Evolutionary conservation across 2,797 vertebrate genomes (phyloP).

Genomic region (Takifugu ocellatus): DNA sequence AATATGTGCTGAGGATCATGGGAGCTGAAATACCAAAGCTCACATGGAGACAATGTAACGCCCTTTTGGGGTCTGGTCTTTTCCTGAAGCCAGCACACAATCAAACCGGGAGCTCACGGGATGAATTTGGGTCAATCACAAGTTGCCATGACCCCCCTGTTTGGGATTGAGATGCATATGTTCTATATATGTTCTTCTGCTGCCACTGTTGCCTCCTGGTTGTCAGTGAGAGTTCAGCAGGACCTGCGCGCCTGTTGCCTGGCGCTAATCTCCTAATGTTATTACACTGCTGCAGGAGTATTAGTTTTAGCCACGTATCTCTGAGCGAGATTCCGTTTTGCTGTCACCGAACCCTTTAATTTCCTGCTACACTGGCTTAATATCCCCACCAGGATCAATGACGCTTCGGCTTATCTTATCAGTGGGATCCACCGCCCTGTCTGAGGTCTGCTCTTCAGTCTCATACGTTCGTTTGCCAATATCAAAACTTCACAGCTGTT

Average conservation of each 20-base stretch:
- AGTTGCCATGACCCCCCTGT: too few relatives aligned
- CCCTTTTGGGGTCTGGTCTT: conserved; percentile 19
- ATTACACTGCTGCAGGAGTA: conserved; percentile 3
- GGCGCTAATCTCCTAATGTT: conserved; percentile 26
- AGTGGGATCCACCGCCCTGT: conserved; percentile 36
- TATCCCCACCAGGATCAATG: conserved; percentile 60
- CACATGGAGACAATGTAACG: conserved; percentile 4
- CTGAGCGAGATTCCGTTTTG: conserved; percentile 27
- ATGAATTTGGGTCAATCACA: too few relatives aligned
- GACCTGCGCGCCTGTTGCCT: conserved; percentile 12
- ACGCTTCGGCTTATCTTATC: conserved; percentile 49
- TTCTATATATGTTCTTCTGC: too few relatives aligned
- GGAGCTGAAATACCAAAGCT: conserved; percentile 18
- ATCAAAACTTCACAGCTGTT: too few relatives aligned
- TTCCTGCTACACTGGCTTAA: conserved; percentile 53
- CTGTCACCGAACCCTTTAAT: conserved; percentile 41
- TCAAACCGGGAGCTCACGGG: too few relatives aligned
- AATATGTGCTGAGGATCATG: conserved; percentile 13
- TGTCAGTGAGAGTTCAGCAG: conserved; percentile 10
- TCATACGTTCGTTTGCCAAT: conserved; percentile 5
- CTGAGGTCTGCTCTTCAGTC: conserved; percentile 36
- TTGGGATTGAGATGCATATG: too few relatives aligned
- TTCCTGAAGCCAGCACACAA: too few relatives aligned
- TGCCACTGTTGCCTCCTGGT: not conserved
- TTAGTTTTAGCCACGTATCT: not conserved